Evolutionary conservation across 2,797 vertebrate genomes (phyloP).

Genomic region (Microhierax caerulescens): DNA sequence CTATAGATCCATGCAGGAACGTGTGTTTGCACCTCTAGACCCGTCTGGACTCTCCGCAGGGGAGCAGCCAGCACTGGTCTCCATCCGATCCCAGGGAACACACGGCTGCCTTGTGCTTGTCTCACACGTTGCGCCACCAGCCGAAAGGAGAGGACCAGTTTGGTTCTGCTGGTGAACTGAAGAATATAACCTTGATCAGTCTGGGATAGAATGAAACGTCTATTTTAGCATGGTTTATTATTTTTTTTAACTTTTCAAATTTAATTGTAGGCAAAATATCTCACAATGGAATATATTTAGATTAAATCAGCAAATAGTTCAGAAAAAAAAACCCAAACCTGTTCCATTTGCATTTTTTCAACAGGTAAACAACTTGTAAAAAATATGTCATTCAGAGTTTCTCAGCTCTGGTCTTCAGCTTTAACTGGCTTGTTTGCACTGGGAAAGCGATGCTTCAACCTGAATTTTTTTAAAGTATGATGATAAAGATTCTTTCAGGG

Average conservation of each 20-base stretch:
- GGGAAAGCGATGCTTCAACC: neutral
- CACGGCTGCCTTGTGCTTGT: fast-evolving
- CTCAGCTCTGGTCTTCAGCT: neutral
- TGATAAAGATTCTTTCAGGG: neutral
- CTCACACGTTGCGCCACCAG: fast-evolving
- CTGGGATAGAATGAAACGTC: neutral
- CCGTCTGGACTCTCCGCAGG: neutral
- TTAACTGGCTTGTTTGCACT: neutral
- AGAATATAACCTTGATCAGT: neutral
- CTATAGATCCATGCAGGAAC: neutral
- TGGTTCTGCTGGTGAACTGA: neutral
- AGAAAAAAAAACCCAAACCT: neutral
- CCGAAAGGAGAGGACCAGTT: neutral
- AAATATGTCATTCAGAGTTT: neutral
- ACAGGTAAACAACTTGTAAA: neutral
- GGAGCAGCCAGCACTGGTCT: neutral
- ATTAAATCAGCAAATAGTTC: neutral
- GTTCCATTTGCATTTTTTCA: neutral
- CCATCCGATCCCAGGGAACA: too few relatives aligned
- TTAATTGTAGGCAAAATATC: neutral
- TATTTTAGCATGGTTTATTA: neutral
- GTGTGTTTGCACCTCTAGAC: neutral
- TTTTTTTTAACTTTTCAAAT: neutral
- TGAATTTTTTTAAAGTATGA: neutral
- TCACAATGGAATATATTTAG: neutral